Evolutionary conservation across 2,888 invertebrate genomes (phyloP).

Genomic region (Nyleta sp.): DNA sequence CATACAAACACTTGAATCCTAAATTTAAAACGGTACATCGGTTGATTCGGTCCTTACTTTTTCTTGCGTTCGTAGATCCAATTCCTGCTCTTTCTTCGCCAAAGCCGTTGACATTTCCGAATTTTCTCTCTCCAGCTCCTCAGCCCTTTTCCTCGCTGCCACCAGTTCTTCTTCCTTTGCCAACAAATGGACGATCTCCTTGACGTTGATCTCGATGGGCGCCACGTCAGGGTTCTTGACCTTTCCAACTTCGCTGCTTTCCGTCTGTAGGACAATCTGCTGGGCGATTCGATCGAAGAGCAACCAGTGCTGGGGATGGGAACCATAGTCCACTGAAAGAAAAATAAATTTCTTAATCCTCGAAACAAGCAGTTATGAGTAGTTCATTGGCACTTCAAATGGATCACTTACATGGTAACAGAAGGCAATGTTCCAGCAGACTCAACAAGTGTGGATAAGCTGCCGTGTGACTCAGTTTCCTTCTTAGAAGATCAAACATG

Average conservation of each 20-base stretch:
- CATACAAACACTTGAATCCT: not conserved
- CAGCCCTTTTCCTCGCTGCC: slow-evolving; percentile 93
- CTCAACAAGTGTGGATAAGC: slow-evolving; percentile 97
- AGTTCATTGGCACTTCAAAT: not conserved
- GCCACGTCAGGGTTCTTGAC: slow-evolving; percentile 92
- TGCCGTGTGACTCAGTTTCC: slow-evolving; percentile 95
- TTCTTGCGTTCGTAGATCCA: slow-evolving; percentile 94
- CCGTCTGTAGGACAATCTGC: slow-evolving; percentile 94
- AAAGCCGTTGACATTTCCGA: slow-evolving; percentile 93
- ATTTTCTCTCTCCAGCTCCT: slow-evolving; percentile 94
- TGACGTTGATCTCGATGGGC: slow-evolving; percentile 94
- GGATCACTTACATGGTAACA: slow-evolving; percentile 91
- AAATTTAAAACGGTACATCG: not conserved
- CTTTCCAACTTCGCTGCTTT: slow-evolving; percentile 81
- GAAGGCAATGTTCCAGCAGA: slow-evolving; percentile 92
- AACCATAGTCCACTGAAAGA: slow-evolving; percentile 89
- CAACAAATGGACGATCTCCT: slow-evolving; percentile 93
- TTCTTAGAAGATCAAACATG: slow-evolving; percentile 95
- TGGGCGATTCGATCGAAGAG: slow-evolving; percentile 97
- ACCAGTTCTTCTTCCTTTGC: slow-evolving; percentile 97
- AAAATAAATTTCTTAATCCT: not conserved
- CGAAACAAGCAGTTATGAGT: not conserved
- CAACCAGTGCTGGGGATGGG: slow-evolving; percentile 96
- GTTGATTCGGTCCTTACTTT: slow-evolving; percentile 82
- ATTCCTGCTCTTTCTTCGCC: slow-evolving; percentile 96